phyloP scores from a whole-genome alignment of 2,888 invertebrate genomes.

The Oeneis ivallda region DNA sequence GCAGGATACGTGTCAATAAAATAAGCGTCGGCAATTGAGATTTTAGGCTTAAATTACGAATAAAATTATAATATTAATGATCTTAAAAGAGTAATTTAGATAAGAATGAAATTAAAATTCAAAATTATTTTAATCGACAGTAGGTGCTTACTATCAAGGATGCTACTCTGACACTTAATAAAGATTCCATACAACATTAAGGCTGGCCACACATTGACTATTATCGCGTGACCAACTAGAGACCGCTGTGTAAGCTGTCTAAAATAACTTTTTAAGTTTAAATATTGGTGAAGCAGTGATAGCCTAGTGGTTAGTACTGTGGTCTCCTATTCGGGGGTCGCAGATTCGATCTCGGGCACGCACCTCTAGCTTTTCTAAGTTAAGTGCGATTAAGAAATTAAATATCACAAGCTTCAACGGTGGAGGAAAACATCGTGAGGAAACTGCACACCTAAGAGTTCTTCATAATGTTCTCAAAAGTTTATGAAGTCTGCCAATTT shows the following conservation, averaged over 20 bases:
- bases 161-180: conserved; percentile 38
- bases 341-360: too few relatives aligned
- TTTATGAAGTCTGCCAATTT: too few relatives aligned
- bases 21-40: conserved; percentile 18
- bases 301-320: too few relatives aligned
- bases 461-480: too few relatives aligned
- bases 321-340: too few relatives aligned
- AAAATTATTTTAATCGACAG: conserved; percentile 35
- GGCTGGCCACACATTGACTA: background rate
- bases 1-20: conserved; percentile 20
- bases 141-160: conserved; percentile 31
- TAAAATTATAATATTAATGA: conserved; percentile 17
- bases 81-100: conserved; percentile 19
- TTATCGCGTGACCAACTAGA: background rate
- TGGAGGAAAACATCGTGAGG: too few relatives aligned
- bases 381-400: too few relatives aligned
- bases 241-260: background rate
- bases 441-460: too few relatives aligned
- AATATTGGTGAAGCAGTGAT: too few relatives aligned
- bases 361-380: too few relatives aligned
- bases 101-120: conserved; percentile 33
- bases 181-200: conserved; percentile 51
- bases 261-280: too few relatives aligned
- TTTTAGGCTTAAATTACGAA: conserved; percentile 20
- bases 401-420: too few relatives aligned